Evolutionary conservation across 2,113 vertebrate species (phyloP).

Genomic region (Chaetops frenatus): DNA sequence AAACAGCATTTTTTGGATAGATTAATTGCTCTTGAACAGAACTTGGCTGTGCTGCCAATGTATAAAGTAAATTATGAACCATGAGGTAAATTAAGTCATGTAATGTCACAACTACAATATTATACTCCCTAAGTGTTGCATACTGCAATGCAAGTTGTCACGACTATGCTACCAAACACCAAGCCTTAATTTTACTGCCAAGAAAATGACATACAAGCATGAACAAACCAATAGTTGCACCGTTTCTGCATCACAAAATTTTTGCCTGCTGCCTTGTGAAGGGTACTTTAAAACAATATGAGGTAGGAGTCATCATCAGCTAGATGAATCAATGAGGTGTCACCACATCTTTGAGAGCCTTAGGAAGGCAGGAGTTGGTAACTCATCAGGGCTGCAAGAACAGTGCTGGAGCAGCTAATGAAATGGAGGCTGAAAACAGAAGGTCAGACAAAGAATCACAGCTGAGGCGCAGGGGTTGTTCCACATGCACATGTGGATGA

Average conservation of each 20-base stretch:
- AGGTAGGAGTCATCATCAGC: neutral
- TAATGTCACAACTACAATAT: conserved; percentile 22
- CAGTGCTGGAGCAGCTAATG: neutral
- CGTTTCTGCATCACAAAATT: neutral
- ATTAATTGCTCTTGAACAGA: conserved; percentile 22
- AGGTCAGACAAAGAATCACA: neutral
- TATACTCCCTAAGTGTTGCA: conserved; percentile 14
- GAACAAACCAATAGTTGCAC: neutral
- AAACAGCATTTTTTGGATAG: neutral
- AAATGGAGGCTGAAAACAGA: neutral
- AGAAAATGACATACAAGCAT: conserved; percentile 28
- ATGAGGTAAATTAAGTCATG: conserved; percentile 46
- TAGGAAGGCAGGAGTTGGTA: neutral
- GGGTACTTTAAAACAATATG: neutral
- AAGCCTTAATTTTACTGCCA: conserved; percentile 5
- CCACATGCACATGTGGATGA: neutral
- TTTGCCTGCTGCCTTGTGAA: neutral
- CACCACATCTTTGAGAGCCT: neutral
- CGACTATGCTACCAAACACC: neutral
- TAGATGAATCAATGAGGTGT: neutral
- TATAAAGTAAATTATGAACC: conserved; percentile 30
- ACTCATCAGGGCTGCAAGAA: neutral
- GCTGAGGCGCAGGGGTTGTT: neutral
- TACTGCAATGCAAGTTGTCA: conserved; percentile 2
- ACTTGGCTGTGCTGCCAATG: conserved; percentile 3